Conservation (phyloP, 2,888 invertebrate genomes). For the Folsomia candida region DNA sequence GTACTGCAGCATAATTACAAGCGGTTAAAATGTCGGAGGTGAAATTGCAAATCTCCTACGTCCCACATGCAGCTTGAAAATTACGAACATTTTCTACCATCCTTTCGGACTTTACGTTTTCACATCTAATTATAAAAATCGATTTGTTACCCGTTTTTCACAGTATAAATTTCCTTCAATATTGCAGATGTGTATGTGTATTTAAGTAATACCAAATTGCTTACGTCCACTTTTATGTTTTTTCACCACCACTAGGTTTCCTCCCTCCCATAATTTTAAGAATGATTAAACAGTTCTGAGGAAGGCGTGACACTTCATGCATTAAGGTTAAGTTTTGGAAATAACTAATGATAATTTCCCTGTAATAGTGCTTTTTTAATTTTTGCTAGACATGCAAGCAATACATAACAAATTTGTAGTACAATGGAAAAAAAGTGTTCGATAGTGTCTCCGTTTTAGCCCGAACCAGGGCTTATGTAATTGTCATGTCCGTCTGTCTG, state of each 20-base stretch:
- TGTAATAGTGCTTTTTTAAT: neutral
- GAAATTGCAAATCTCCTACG: neutral
- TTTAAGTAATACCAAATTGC: neutral
- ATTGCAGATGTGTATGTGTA: neutral
- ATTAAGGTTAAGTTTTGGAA: slow-evolving; percentile 8
- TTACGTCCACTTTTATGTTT: too few species aligned
- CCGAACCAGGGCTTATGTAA: too few species aligned
- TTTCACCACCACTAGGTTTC: neutral
- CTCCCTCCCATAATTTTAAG: neutral
- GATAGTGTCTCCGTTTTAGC: too few species aligned
- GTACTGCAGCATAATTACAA: too few species aligned
- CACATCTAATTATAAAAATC: slow-evolving; percentile 16
- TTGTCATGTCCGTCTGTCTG: too few species aligned
- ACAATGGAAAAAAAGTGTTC: too few species aligned
- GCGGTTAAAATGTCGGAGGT: neutral
- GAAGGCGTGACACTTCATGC: neutral
- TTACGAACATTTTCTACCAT: too few species aligned
- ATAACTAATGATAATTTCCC: slow-evolving; percentile 5
- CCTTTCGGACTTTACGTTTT: slow-evolving; percentile 14
- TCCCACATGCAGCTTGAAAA: too few species aligned
- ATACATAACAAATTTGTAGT: neutral
- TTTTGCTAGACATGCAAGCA: neutral
- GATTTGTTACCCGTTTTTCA: slow-evolving; percentile 9
- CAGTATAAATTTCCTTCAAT: neutral
- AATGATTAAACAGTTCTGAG: neutral